A percentile compares a stretch with the other conserved stretches of the same genome.
Conservation (phyloP, 2,888 invertebrate species). For the Cheilosia soror region DNA sequence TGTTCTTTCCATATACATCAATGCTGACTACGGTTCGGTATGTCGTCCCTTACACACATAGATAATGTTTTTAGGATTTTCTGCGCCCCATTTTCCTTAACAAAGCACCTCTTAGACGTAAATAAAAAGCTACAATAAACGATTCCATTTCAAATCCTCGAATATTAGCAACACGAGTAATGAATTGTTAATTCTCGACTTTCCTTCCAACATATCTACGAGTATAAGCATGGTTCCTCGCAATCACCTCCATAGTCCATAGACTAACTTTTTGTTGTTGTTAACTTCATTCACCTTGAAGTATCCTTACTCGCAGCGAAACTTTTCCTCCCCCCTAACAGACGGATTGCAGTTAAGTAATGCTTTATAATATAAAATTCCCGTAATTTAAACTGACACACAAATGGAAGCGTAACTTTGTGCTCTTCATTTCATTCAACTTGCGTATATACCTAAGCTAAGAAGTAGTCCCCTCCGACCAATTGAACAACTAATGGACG, state of each 20-base stretch:
- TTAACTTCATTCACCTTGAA: neutral
- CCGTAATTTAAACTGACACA: constrained; percentile 42
- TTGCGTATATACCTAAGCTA: constrained; percentile 28
- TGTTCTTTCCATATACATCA: no score
- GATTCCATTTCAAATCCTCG: no score
- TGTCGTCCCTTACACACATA: no score
- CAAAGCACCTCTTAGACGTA: no score
- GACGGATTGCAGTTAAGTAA: constrained; percentile 8
- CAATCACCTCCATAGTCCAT: neutral
- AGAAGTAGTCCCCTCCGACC: neutral
- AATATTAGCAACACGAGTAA: no score
- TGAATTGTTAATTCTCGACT: no score
- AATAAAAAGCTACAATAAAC: no score
- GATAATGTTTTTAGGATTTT: no score
- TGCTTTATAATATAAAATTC: constrained; percentile 26
- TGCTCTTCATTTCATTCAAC: constrained; percentile 24
- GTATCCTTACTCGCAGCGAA: neutral
- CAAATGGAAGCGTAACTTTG: constrained; percentile 23
- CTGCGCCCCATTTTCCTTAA: no score
- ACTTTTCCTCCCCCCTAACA: neutral
- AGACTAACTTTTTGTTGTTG: neutral
- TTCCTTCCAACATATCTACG: no score
- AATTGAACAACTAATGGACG: constrained; percentile 18
- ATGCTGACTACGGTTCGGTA: no score
- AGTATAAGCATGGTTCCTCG: neutral